Evolutionary conservation across 2,797 vertebrate species (phyloP), one percentile per base, ranked within the genome.

Genomic region (Phoebastria nigripes): DNA sequence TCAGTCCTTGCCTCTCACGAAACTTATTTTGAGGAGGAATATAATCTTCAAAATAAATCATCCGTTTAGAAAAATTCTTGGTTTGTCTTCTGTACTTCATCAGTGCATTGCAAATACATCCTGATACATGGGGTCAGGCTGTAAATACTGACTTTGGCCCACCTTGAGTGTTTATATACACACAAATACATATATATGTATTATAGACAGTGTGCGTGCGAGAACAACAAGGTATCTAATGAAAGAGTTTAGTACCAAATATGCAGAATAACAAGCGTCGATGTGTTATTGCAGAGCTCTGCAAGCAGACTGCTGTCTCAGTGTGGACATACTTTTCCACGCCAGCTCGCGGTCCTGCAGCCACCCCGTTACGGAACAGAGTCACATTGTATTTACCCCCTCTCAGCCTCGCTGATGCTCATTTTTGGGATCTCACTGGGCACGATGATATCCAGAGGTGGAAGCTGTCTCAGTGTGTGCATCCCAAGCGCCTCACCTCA

Each of bases 131-230:
- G 44, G 76, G 20, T 58, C 42, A 67, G 55, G 69, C 55, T 52
- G 66, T 31, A 51, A 74, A 65, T 37, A 42, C 7, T 86, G 41
- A 3, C 87, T 71, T 46, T 39, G 82, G 56, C 39, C 33, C n/a
- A 20, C n/a, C 16, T 9, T 15, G 49, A 20, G 51, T 8, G 54
- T 44, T 76, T 15, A 12, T 11, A 2, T 2, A 12, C 22, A 42
- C 20, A 55, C 49, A 74, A n/a, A 76, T 3, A 49, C 11, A 7
- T 1, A 5, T 7, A 1, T 3, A 2, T 3, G 8, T 29, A 21
- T 77, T 72, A 42, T 4, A 44, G 2, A n/a, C 22, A 17, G 6
- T 0, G 11, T 2, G 16, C 2, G 44, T 14, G 39, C 54, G 69
- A 74, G 37, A 71, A 33, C 25, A 51, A 8, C 1, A 20, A 86